Evolutionary conservation across 2,888 invertebrate genomes (phyloP).

Genomic region (Trichogramma evanescens): DNA sequence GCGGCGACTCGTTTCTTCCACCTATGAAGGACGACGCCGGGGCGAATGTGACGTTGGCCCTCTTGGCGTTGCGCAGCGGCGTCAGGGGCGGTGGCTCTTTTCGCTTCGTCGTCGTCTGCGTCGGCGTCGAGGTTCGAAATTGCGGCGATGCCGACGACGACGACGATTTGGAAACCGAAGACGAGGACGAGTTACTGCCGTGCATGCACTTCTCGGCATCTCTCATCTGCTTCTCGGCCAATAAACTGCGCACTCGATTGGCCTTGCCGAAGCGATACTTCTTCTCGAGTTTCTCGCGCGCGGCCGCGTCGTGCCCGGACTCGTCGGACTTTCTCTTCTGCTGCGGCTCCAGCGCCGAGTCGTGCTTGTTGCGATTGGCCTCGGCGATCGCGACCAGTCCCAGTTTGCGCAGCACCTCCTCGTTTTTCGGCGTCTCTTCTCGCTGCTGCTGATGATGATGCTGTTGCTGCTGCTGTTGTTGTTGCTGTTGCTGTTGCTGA

Average conservation of each 20-base stretch:
- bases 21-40: conserved; percentile 18
- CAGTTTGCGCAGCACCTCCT: conserved; percentile 36
- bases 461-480: not conserved
- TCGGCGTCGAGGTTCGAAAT: not conserved
- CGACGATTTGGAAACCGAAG: too few species aligned
- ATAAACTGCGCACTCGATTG: conserved; percentile 36
- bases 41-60: conserved; percentile 22
- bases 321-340: conserved; percentile 9
- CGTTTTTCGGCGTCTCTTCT: conserved; percentile 29
- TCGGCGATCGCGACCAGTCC: conserved; percentile 37
- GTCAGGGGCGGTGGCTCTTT: conserved; percentile 41
- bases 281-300: conserved; percentile 37
- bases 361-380: conserved; percentile 24
- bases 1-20: conserved; percentile 33
- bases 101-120: conserved; percentile 25
- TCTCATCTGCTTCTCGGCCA: conserved; percentile 42
- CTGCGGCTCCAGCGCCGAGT: conserved; percentile 25
- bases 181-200: conserved; percentile 1
- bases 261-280: conserved; percentile 39
- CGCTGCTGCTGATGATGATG: not conserved
- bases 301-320: conserved; percentile 23
- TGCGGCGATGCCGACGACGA: conserved; percentile 1
- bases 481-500: not conserved
- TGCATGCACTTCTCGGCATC: conserved; percentile 36
- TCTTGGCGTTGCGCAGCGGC: conserved; percentile 31